A percentile compares a stretch with the other conserved stretches of the same genome.
phyloP scores from a whole-genome alignment of 1,140 invertebrate species.

The Laupala kohalensis region DNA sequence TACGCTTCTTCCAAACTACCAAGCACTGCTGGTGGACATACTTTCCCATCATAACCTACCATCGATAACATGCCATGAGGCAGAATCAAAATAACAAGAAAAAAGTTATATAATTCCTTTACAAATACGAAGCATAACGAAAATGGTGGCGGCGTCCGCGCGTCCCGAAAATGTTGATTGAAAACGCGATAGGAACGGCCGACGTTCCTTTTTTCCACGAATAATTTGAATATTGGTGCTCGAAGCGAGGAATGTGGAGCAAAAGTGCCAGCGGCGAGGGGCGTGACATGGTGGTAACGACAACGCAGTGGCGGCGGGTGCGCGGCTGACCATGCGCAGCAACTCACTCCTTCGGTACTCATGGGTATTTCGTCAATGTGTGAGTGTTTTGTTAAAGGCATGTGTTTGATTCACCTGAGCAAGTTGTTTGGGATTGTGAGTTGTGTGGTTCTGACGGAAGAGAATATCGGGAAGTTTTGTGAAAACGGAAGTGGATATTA shows the following conservation, averaged over 20 bases:
- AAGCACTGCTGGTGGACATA: not conserved
- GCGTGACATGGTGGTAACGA: not conserved
- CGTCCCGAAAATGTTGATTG: not conserved
- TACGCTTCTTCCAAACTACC: not conserved
- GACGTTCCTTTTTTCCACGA: not conserved
- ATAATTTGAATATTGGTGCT: not conserved
- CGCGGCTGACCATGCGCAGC: too few relatives aligned
- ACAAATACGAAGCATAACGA: not conserved
- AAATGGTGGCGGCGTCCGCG: not conserved
- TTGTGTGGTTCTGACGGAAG: too few relatives aligned
- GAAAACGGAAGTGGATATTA: too few relatives aligned
- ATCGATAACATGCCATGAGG: not conserved
- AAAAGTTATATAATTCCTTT: not conserved
- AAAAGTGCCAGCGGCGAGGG: too few relatives aligned
- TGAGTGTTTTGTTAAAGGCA: too few relatives aligned
- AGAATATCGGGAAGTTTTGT: too few relatives aligned
- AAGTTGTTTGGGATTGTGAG: too few relatives aligned
- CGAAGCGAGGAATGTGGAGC: not conserved
- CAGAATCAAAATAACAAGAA: not conserved
- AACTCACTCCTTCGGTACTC: too few relatives aligned
- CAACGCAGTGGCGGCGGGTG: too few relatives aligned
- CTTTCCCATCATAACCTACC: not conserved
- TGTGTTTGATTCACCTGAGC: too few relatives aligned
- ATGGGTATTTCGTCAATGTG: too few relatives aligned
- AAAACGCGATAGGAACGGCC: not conserved